Evolutionary conservation across 1,140 invertebrate genomes (phyloP), one percentile per base, ranked within the genome.

Genomic region (Lamellibrachia luymesi): DNA sequence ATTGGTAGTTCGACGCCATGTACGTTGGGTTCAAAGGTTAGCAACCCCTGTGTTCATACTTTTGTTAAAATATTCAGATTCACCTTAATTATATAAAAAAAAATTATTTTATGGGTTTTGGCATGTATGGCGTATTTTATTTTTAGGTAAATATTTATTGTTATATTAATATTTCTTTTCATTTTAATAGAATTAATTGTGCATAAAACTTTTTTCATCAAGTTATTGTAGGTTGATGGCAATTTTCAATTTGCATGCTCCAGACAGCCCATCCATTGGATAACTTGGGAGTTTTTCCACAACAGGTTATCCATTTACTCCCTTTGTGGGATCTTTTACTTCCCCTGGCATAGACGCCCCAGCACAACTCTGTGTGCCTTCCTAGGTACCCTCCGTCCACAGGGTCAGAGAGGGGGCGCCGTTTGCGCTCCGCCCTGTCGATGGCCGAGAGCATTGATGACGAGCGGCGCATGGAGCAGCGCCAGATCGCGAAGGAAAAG

Each of bases 371-470:
- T 38, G 38, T 38, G 38, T 38, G 38, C 1, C 38, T 38, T 38
- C 51, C 52, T 90, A 95, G 95, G 56, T 52, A 92, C n/a, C 94
- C 95, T 49, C 94, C 94, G 4, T 95, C 95, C 0, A 95, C 95
- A 38, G 94, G 95, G 50, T 95, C 95, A 50, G 94, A 95, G 93
- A 93, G 95, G 91, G 95, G 90, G 2, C 92, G 90, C 91, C 93
- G 94, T 10, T 92, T 95, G 51, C 90, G 94, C 51, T 92, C 94
- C 91, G 94, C 94, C 49, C 92, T 95, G 93, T 56, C 93, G 13
- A 50, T 94, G 50, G 94, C 94, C 91, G 95, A 95, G 52, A 95
- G 95, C 92, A 94, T 96, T n/a, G 94, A 95, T 93, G 94, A 94
- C 10, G 95, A 95, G 64, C 94, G 94, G 56, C 93, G 94, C 64